Base-by-base conservation (phyloP, 2,113 vertebrate species). In the Cygnus atratus region DNA sequence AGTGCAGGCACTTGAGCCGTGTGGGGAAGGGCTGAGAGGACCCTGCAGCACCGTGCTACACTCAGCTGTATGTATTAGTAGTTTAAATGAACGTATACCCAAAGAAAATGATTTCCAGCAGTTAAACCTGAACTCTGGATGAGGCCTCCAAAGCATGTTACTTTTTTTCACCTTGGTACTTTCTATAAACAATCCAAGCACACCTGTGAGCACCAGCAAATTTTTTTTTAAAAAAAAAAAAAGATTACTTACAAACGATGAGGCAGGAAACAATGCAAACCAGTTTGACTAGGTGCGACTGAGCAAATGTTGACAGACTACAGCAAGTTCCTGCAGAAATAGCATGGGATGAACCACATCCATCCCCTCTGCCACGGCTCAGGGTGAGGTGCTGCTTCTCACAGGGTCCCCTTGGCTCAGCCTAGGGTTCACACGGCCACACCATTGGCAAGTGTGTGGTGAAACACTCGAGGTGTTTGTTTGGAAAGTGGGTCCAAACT, bases 291-390 rank as follows among this genome's bases (percentile, higher is more conserved):
- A 71, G 95, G 52, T 93, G 65, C 1, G 6, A 92, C 75, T 67
- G 75, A 81, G n/a, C 63, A 88, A 92, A 94, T 25, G 57, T 19
- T 6, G 31, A 37, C 78, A 87, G 70, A 91, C 35, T 31, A 26
- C 6, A 79, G 84, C 89, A 96, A 90, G 92, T 88, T 67, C 35
- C 85, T 80, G 72, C 92, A 91, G 80, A 95, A 91, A 37, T 7
- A 5, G 12, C 62, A 2, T 7, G 44, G 92, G 55, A n/a, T 55
- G 87, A 93, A 88, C 21, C 15, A 25, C 33, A 35, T 55, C 46
- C 55, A 35, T 50, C 46, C 52, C 25, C 55, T 90, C 65, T 1
- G 1, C 44, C 55, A 18, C 50, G 0, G 4, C 35, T 16, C 26
- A 16, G 37, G 29, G 46, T 0, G 0, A 84, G 55, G 31, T 1